A percentile compares a stretch with the other conserved stretches of the same genome.
Conservation (phyloP, 2,797 vertebrate species). For the Pipistrellus pygmaeus region DNA sequence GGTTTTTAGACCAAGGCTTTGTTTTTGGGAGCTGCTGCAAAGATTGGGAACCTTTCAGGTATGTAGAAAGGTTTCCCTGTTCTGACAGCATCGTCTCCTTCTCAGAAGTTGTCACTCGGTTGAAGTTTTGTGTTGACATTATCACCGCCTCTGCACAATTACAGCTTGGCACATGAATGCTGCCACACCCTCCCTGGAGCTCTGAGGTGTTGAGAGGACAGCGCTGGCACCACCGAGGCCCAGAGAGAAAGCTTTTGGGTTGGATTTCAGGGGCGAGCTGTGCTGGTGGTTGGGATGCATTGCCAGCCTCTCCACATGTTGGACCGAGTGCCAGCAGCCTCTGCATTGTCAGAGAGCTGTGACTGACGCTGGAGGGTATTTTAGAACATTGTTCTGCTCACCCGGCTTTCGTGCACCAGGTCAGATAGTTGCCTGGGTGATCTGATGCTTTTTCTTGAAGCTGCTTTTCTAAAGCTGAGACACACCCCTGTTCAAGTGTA, state of each 20-base stretch:
- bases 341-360: neutral
- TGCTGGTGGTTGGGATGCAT: neutral
- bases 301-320: neutral
- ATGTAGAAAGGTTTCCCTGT: neutral
- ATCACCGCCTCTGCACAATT: neutral
- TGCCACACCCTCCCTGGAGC: neutral
- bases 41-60: neutral
- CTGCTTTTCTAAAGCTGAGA: conserved; percentile 42
- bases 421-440: neutral
- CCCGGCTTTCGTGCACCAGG: neutral
- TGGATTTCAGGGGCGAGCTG: conserved; percentile 15
- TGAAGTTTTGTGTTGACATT: neutral
- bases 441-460: conserved; percentile 42
- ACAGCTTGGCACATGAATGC: neutral
- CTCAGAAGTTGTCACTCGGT: neutral
- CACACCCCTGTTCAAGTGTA: neutral
- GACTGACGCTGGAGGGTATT: neutral
- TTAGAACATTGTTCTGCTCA: neutral
- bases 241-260: neutral
- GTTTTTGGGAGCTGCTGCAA: neutral
- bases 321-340: neutral
- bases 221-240: neutral
- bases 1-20: neutral
- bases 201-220: neutral
- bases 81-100: neutral